phyloP scores from a whole-genome alignment of 2,797 vertebrate genomes.

The Danio tinwini region DNA sequence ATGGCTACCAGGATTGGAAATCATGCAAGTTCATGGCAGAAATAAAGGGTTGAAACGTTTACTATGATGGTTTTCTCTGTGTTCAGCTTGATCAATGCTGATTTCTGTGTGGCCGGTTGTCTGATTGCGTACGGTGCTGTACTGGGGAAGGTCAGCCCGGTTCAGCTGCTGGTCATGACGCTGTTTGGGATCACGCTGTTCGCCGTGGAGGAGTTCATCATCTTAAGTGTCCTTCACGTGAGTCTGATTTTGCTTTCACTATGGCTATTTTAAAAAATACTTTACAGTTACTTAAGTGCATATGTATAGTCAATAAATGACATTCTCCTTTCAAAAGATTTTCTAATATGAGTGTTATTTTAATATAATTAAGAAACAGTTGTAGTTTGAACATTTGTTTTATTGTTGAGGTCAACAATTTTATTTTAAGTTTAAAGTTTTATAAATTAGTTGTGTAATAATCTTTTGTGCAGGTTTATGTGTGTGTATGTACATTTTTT shows the following conservation, averaged over 20 bases:
- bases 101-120: constrained; percentile 95
- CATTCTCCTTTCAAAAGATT: too few species aligned
- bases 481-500: too few species aligned
- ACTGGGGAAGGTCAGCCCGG: constrained; percentile 92
- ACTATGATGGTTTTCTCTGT: not conserved
- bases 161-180: constrained; percentile 92
- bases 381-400: too few species aligned
- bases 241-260: constrained; percentile 64
- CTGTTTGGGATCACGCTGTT: constrained; percentile 93
- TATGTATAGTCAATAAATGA: not conserved
- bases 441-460: too few species aligned
- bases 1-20: too few species aligned
- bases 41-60: not conserved
- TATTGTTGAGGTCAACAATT: too few species aligned
- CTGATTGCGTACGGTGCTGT: constrained; percentile 93
- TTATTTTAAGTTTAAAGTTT: too few species aligned
- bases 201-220: constrained; percentile 91
- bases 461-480: too few species aligned
- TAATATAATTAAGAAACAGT: too few species aligned
- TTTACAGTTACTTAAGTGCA: too few species aligned
- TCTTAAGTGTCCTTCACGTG: constrained; percentile 87
- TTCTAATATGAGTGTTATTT: too few species aligned
- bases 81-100: constrained; percentile 92
- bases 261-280: too few species aligned
- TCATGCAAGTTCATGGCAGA: not conserved